A percentile compares a stretch with the other conserved stretches of the same genome.
phyloP scores from a whole-genome alignment of 2,113 vertebrate genomes.

The Nansenia antarctica region DNA sequence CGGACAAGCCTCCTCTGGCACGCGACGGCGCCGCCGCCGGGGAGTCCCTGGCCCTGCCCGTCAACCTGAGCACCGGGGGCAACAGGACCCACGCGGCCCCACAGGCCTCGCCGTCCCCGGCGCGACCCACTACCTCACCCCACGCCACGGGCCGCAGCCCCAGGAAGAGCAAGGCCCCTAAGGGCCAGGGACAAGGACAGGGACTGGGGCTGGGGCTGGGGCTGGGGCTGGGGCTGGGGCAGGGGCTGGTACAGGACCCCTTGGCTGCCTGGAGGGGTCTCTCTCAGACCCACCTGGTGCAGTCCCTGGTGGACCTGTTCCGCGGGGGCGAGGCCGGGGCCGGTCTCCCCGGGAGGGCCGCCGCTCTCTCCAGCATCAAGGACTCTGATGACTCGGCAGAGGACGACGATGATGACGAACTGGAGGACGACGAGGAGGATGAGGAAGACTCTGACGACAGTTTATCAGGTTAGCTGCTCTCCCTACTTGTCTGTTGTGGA shows the following conservation, averaged over 20 bases:
- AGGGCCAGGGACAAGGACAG: no score
- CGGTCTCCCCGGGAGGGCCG: slow-evolving; percentile 66
- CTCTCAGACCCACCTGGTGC: slow-evolving; percentile 83
- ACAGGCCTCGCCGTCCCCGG: slow-evolving; percentile 68
- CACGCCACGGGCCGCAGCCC: slow-evolving; percentile 80
- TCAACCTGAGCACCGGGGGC: slow-evolving; percentile 88
- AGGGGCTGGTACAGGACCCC: slow-evolving; percentile 23
- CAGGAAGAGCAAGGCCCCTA: slow-evolving; percentile 87
- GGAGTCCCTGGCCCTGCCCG: slow-evolving; percentile 76
- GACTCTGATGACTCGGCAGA: slow-evolving; percentile 96
- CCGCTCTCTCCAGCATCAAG: slow-evolving; percentile 87
- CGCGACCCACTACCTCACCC: slow-evolving; percentile 81
- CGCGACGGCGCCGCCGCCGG: slow-evolving; percentile 73
- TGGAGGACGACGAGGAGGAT: slow-evolving; percentile 89
- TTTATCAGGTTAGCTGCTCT: slow-evolving; percentile 86
- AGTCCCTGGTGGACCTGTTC: slow-evolving; percentile 90
- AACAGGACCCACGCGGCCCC: slow-evolving; percentile 77
- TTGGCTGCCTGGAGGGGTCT: slow-evolving; percentile 79
- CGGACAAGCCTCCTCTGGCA: slow-evolving; percentile 73
- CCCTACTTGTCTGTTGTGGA: not conserved
- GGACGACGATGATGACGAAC: slow-evolving; percentile 93
- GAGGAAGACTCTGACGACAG: slow-evolving; percentile 94
- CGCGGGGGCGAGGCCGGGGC: slow-evolving; percentile 82
- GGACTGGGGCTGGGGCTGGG: slow-evolving; percentile 40
- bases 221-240: slow-evolving; percentile 47